A percentile compares a stretch with the other conserved stretches of the same genome.
These are phyloP conservation scores for Condylostylus longicornis DNA, from an alignment of 1,140 invertebrate genomes.

Conservation along the genomic window DNA sequence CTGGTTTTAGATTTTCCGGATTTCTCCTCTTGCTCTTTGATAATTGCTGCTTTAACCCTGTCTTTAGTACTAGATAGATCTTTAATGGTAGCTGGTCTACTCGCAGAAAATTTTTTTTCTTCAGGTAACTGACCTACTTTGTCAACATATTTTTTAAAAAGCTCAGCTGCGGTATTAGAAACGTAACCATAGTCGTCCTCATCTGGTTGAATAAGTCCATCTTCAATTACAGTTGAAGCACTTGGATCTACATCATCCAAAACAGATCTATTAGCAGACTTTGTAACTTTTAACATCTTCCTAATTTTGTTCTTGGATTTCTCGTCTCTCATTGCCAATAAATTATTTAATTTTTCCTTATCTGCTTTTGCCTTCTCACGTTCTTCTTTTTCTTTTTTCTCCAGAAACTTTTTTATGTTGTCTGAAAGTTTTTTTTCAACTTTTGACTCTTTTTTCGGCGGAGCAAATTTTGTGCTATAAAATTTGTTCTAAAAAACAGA, in stretches of 20 bases:
- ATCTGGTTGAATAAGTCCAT: conserved; percentile 60
- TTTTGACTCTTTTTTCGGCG: conserved; percentile 65
- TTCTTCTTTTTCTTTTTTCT: conserved; percentile 65
- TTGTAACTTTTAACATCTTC: conserved; percentile 54
- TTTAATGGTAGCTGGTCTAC: conserved; percentile 18
- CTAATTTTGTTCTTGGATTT: conserved; percentile 52
- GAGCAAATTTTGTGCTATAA: conserved; percentile 59
- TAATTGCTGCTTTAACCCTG: conserved; percentile 58
- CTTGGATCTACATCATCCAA: conserved; percentile 68
- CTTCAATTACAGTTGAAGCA: no score
- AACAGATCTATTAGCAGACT: conserved; percentile 75
- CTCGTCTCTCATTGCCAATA: conserved; percentile 57
- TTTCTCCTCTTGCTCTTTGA: conserved; percentile 58
- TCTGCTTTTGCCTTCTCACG: conserved; percentile 45
- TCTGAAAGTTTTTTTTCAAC: conserved; percentile 49
- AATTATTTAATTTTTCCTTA: conserved; percentile 43
- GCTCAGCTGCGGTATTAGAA: conserved; percentile 60
- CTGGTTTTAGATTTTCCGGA: conserved; percentile 37
- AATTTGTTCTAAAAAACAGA: conserved; percentile 35
- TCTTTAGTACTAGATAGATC: conserved; percentile 49
- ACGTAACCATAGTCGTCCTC: conserved; percentile 84
- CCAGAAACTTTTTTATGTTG: conserved; percentile 69
- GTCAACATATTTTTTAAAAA: conserved; percentile 70
- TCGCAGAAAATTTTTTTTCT: conserved; percentile 23
- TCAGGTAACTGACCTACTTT: conserved; percentile 56